These are phyloP conservation scores for Salvator merianae DNA, from an alignment of 2,113 vertebrate genomes.

Conservation along the genomic window DNA sequence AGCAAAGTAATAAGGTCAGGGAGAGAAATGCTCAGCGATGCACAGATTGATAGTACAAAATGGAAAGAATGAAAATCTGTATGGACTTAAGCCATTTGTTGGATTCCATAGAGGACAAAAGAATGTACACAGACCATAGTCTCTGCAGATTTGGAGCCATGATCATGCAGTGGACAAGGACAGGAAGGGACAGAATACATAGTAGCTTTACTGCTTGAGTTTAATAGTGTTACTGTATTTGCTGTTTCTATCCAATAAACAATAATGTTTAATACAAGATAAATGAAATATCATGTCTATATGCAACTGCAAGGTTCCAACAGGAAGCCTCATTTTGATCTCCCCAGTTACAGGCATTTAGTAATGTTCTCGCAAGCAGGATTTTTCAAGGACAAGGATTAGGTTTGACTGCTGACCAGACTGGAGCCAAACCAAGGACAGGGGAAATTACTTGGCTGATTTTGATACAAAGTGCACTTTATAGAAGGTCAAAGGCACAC, in stretches of 20 bases:
- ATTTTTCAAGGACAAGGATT: too few relatives aligned
- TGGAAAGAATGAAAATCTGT: conserved; percentile 54
- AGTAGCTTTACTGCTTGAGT: conserved; percentile 61
- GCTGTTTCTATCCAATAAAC: conserved; percentile 44
- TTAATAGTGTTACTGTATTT: conserved; percentile 23
- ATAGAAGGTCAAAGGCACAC: too few relatives aligned
- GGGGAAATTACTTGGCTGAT: too few relatives aligned
- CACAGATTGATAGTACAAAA: conserved; percentile 78
- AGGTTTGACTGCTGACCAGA: too few relatives aligned
- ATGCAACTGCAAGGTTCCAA: not conserved
- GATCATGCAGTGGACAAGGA: not conserved
- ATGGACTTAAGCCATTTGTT: conserved; percentile 63
- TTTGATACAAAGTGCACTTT: too few relatives aligned
- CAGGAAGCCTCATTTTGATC: too few relatives aligned
- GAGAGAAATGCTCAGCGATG: conserved; percentile 75
- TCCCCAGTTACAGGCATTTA: too few relatives aligned
- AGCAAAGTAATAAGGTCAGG: conserved; percentile 84
- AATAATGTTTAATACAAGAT: conserved; percentile 9
- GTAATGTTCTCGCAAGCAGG: too few relatives aligned
- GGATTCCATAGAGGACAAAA: conserved; percentile 62
- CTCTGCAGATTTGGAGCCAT: conserved; percentile 61
- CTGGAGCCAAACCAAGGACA: too few relatives aligned
- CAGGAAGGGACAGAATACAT: conserved; percentile 35
- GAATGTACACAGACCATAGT: conserved; percentile 56
- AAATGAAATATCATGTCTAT: not conserved